Percentiles rank a stretch among this genome's conserved stretches.
Conservation (phyloP, 2,113 vertebrate species). For the Mugil cephalus region DNA sequence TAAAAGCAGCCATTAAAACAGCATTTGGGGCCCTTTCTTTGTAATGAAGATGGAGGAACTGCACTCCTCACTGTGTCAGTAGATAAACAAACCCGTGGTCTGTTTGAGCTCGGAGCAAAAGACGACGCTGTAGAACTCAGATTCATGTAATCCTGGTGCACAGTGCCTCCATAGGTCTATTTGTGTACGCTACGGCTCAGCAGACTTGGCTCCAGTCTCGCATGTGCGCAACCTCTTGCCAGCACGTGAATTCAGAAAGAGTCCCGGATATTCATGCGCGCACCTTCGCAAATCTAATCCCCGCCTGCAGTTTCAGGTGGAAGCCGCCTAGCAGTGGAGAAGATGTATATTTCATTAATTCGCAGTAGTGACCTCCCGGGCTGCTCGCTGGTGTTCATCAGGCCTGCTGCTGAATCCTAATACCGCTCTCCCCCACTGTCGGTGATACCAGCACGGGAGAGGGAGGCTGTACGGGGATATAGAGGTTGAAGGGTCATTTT, state of each 20-base stretch:
- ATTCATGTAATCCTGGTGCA: background rate
- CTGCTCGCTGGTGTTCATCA: constrained; percentile 54
- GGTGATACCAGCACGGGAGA: constrained; percentile 2
- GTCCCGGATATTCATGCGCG: background rate
- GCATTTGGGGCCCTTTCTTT: constrained; percentile 56
- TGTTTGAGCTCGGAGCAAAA: background rate
- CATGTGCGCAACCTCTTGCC: background rate
- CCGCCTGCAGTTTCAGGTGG: constrained; percentile 5
- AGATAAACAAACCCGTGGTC: constrained; percentile 50
- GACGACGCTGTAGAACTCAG: background rate
- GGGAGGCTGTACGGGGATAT: constrained; percentile 21
- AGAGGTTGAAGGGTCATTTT: constrained; percentile 52
- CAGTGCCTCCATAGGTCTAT: background rate
- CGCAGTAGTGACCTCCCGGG: constrained; percentile 54
- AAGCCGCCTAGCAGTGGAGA: constrained; percentile 28
- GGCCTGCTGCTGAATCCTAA: constrained; percentile 66
- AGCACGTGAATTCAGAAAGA: constrained; percentile 7
- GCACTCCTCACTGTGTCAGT: constrained; percentile 38
- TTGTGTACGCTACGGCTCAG: background rate
- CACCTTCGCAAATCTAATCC: constrained; percentile 15
- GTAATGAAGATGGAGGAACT: constrained; percentile 69
- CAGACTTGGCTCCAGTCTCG: background rate
- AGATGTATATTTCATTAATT: constrained; percentile 70
- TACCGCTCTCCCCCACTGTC: constrained; percentile 37
- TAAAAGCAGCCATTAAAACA: constrained; percentile 68